Base-by-base conservation (phyloP, 2,888 invertebrate species). In the Drosophila rubida region DNA sequence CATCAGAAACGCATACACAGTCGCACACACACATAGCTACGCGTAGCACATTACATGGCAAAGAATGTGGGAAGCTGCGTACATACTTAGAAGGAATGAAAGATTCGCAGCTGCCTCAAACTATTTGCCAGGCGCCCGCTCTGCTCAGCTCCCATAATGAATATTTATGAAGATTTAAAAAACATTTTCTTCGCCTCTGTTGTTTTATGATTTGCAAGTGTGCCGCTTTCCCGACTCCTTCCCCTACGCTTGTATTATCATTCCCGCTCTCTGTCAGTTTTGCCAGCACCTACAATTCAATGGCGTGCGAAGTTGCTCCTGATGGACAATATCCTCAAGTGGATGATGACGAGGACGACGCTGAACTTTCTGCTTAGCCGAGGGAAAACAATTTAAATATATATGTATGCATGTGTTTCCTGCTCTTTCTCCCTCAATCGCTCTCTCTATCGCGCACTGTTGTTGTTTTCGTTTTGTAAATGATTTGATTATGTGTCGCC, bases 161-260 rank as follows among this genome's bases (percentile, higher is more conserved):
- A 90, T 90, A 90, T 91, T 91, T 90, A 90, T 90, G 86, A 89
- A 86, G 84, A 84, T 89, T 90, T 89, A 88, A 81, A 89, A 85
- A 89, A 80, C 85, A 88, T 90, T 91, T 90, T 89, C 89, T 78
- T 78, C 85, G 85, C 79, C 78, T 87, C 86, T 84, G 85, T 90
- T 89, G 82, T 90, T 90, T 90, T 90, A 89, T 90, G 89, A 86
- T 90, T 89, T 90, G 89, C 88, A 86, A 89, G 87, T 89, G 87
- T 86, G 82, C 76, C 68, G 11, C 45, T 45, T 42, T 19, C 22
- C 5, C 13, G 2, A 23, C 50, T 37, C 25, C 37, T 30, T 7
- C 51, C 14, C 19, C 0, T 9, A 0, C 59, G 11, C 23, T 16
- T 16, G 19, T 35, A 42, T 53, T 32, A 32, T 32, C 4, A 32